A percentile compares a stretch with the other conserved stretches of the same genome.
Conservation (phyloP, 2,888 invertebrate species). For the Luperina testacea region DNA sequence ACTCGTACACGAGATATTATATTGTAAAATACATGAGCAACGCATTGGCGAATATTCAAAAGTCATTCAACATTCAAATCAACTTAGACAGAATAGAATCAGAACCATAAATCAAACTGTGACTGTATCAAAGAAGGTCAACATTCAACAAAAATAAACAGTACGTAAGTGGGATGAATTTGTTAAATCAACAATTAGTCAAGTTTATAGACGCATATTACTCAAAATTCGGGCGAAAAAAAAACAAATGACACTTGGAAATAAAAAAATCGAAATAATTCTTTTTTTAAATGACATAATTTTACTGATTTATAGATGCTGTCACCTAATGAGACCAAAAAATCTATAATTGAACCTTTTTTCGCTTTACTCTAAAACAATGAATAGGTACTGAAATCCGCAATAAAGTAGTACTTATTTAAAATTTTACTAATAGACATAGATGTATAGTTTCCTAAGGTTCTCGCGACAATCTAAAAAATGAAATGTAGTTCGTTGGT, state of each 20-base stretch:
- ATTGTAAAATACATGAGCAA: no score
- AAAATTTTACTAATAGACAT: not conserved
- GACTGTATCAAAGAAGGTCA: no score
- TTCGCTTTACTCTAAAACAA: not conserved
- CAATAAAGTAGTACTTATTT: not conserved
- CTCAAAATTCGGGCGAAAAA: no score
- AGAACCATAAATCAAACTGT: no score
- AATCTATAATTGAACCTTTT: not conserved
- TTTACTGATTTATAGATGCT: constrained; percentile 1
- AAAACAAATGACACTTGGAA: not conserved
- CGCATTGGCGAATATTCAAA: no score
- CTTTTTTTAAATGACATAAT: not conserved
- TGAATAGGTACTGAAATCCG: not conserved
- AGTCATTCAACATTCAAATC: no score
- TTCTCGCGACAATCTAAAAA: constrained; percentile 3
- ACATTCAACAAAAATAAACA: not conserved
- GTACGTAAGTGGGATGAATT: not conserved
- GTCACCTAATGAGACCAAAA: not conserved
- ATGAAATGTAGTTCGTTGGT: not conserved
- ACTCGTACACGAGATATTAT: no score
- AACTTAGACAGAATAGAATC: no score
- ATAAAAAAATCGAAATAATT: not conserved
- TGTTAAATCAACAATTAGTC: not conserved
- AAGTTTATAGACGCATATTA: not conserved
- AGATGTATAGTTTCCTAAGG: not conserved